Percentiles rank a stretch among this genome's conserved stretches.
These are phyloP conservation scores for Tachuris rubrigastra DNA, from an alignment of 2,113 vertebrate species.

Conservation along the genomic window DNA sequence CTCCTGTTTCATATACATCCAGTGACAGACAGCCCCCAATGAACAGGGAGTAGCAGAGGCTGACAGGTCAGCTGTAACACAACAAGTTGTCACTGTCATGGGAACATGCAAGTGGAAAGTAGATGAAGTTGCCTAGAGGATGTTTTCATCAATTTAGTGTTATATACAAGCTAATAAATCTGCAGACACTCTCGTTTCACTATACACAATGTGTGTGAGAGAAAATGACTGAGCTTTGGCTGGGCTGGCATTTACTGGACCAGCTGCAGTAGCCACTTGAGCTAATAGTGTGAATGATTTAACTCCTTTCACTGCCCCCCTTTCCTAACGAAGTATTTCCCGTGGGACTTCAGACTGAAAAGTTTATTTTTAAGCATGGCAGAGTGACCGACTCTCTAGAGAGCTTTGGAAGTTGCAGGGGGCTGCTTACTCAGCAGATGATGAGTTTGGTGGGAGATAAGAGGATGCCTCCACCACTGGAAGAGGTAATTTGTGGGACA, in stretches of 20 bases:
- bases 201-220: neutral
- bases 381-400: neutral
- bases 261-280: constrained; percentile 52
- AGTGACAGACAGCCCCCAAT: constrained; percentile 40
- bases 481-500: neutral
- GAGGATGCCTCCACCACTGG: neutral
- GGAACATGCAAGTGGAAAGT: constrained; percentile 65
- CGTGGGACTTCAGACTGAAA: neutral
- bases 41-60: constrained; percentile 57
- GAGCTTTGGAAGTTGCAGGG: neutral
- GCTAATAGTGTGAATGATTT: constrained; percentile 40
- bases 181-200: constrained; percentile 44
- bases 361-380: constrained; percentile 30
- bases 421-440: neutral
- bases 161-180: constrained; percentile 68
- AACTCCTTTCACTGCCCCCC: neutral
- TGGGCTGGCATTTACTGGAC: constrained; percentile 45
- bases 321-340: constrained; percentile 25
- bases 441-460: neutral
- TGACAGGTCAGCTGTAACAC: constrained; percentile 69
- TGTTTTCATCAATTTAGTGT: constrained; percentile 68
- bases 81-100: constrained; percentile 71
- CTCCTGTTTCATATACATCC: constrained; percentile 26
- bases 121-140: constrained; percentile 69
- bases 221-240: constrained; percentile 46